phyloP scores from a whole-genome alignment of 2,113 vertebrate species.

The Gallinago jamesoni region DNA sequence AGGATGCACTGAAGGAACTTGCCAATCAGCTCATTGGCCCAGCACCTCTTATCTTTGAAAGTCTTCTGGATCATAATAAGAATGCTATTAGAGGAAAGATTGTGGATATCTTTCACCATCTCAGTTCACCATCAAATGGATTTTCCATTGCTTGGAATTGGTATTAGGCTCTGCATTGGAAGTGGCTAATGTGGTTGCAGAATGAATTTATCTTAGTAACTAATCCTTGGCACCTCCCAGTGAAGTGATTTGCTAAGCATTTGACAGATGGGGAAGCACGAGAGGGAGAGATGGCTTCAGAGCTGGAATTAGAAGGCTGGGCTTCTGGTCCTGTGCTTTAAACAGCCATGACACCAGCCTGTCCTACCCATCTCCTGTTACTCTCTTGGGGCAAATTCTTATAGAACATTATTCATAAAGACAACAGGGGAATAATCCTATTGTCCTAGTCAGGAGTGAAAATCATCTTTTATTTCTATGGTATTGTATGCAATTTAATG shows the following conservation, averaged over 20 bases:
- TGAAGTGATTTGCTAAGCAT: slow-evolving; percentile 25
- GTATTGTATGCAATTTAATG: neutral
- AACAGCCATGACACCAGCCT: neutral
- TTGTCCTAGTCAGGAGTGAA: neutral
- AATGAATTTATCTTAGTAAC: neutral
- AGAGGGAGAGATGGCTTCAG: neutral
- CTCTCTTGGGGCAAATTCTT: neutral
- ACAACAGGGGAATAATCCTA: neutral
- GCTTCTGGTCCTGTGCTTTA: neutral
- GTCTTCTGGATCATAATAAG: neutral
- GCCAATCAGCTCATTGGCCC: neutral
- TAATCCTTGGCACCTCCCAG: slow-evolving; percentile 18
- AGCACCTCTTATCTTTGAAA: neutral
- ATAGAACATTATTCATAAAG: neutral
- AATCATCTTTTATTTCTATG: neutral
- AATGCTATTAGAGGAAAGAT: neutral
- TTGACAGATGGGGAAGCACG: neutral
- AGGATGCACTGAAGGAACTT: neutral
- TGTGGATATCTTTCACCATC: neutral
- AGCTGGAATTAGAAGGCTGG: neutral
- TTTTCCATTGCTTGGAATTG: slow-evolving; percentile 10
- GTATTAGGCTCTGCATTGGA: neutral
- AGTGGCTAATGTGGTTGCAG: neutral
- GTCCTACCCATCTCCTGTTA: neutral
- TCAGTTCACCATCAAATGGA: neutral